Percentiles rank a stretch among this genome's conserved stretches.
Conservation (phyloP, 37 sponge, comb jelly and placozoan genomes). For the Ianthella basta region DNA sequence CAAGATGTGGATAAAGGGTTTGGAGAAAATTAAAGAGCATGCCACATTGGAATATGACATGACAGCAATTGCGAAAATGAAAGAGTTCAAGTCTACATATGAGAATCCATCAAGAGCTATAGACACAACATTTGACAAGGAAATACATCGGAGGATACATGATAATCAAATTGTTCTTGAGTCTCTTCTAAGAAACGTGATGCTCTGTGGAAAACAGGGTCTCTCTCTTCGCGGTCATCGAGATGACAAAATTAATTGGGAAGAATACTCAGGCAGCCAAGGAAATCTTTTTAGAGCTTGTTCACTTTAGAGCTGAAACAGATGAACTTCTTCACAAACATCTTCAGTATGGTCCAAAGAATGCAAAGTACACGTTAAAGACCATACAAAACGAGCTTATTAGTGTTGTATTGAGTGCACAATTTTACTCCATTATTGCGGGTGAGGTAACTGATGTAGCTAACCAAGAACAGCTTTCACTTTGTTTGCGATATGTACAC, state of each 20-base stretch:
- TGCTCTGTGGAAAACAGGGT: slow-evolving; percentile 64
- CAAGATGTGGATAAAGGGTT: slow-evolving; percentile 41
- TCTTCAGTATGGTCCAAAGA: background rate
- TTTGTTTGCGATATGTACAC: slow-evolving; percentile 35
- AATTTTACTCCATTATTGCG: slow-evolving; percentile 49
- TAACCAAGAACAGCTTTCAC: slow-evolving; percentile 49
- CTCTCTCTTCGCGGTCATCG: slow-evolving; percentile 52
- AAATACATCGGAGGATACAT: slow-evolving; percentile 27
- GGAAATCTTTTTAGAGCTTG: slow-evolving; percentile 4
- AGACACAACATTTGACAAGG: slow-evolving; percentile 34
- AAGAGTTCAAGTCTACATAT: slow-evolving; percentile 27
- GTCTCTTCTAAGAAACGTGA: slow-evolving; percentile 45
- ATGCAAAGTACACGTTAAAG: background rate
- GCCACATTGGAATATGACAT: slow-evolving; percentile 35
- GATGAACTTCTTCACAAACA: background rate
- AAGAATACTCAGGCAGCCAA: slow-evolving; percentile 8
- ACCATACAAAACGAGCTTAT: background rate
- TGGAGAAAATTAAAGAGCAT: slow-evolving; percentile 36
- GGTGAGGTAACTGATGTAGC: slow-evolving; percentile 49
- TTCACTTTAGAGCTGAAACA: background rate
- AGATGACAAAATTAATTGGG: slow-evolving; percentile 56
- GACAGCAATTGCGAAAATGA: slow-evolving; percentile 44
- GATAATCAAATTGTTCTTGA: slow-evolving; percentile 43
- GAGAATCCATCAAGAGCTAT: slow-evolving; percentile 34
- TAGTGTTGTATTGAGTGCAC: slow-evolving; percentile 1